These are phyloP conservation scores for Myiopsitta monachus DNA, from an alignment of 2,113 vertebrate genomes.

Conservation along the genomic window DNA sequence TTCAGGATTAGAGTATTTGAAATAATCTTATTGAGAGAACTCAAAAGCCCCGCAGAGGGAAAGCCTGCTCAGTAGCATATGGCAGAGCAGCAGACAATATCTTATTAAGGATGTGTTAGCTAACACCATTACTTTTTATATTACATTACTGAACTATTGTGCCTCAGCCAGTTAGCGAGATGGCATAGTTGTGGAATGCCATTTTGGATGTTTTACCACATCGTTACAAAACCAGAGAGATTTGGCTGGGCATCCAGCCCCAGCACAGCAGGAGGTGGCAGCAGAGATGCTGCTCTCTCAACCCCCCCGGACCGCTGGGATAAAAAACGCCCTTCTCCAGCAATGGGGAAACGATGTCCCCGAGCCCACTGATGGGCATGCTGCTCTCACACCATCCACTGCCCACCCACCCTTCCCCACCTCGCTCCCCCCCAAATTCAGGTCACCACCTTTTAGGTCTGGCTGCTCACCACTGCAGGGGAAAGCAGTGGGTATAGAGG, in stretches of 20 bases:
- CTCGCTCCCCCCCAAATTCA: rapidly evolving
- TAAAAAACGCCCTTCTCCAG: neutral
- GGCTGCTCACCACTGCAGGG: neutral
- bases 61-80: conserved; percentile 77
- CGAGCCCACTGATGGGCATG: neutral
- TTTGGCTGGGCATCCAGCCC: neutral
- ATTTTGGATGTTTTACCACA: neutral
- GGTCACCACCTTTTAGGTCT: neutral
- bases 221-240: neutral
- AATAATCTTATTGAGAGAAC: conserved; percentile 88
- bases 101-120: conserved; percentile 84
- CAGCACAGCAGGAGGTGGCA: rapidly evolving
- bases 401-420: neutral
- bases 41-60: conserved; percentile 79
- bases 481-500: neutral
- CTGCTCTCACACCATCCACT: neutral
- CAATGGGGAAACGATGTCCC: neutral
- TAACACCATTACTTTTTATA: conserved; percentile 79
- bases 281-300: neutral
- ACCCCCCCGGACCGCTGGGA: neutral
- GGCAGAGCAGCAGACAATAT: conserved; percentile 81
- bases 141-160: conserved; percentile 77
- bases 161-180: conserved; percentile 71
- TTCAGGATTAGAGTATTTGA: conserved; percentile 89
- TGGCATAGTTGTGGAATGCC: conserved; percentile 66